Base-by-base conservation (phyloP, 2,888 invertebrate species). In the Ligdia adustata region DNA sequence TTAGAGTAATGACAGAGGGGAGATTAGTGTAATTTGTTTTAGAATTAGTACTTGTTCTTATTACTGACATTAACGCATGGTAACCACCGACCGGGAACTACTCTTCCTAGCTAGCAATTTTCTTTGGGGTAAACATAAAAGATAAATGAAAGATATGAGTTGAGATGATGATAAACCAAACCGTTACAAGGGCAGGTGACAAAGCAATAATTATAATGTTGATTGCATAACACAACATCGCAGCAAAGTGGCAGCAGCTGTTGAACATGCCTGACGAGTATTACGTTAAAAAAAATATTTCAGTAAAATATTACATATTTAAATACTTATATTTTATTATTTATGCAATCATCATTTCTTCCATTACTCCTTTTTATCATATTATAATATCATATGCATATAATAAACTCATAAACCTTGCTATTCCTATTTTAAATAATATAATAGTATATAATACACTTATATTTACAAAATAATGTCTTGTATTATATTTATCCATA, bases 331-430 rank as follows among this genome's bases (percentile, higher is more conserved):
- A 37, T 26, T 15, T 26, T 16, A 37, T 27, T 79, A 79, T 80
- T 57, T 79, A 82, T 79, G 77, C 80, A 73, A 72, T 73, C 74
- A 73, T 68, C 69, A 72, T 71, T 70, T 64, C 63, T 61, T 39
- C 49, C 48, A 54, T 46, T 53, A 33, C 48, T 46, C 15, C 9
- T 16, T 22, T 7, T 22, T n/a, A 22, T 1, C 22, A 22, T 22
- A 22, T 22, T 22, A 6, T 22, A n/a, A n/a, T n/a, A n/a, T n/a
- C n/a, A n/a, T n/a, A n/a, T n/a, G n/a, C n/a, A 22, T 16, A 16
- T 7, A n/a, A 7, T 22, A 20, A 20, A 6, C n/a, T n/a, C 22
- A 6, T 22, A 22, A 3, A 22, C 7, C 2, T 7, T 7, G n/a
- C 22, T 2, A 22, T 22, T 22, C 22, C 6, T 33, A 39, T 56